Conservation (phyloP, 2,888 invertebrate species). For the Griposia aprilina region DNA sequence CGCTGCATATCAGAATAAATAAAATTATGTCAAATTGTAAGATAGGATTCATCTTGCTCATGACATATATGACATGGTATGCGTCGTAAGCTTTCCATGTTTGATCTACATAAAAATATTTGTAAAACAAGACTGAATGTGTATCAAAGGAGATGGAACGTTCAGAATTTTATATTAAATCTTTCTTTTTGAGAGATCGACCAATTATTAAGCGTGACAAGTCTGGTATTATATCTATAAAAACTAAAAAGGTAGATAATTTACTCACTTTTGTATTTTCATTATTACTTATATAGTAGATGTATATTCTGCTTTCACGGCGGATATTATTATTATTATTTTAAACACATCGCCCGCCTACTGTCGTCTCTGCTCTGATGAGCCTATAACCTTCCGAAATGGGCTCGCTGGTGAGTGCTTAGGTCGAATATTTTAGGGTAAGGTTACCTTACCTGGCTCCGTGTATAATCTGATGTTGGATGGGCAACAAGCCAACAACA, state of each 20-base stretch:
- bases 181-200: too few species aligned
- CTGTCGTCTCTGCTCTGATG: neutral
- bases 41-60: constrained; percentile 2
- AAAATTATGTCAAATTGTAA: constrained; percentile 11
- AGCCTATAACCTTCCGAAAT: constrained; percentile 37
- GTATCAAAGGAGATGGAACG: neutral
- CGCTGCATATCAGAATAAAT: neutral
- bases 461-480: neutral
- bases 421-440: constrained; percentile 35
- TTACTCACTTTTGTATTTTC: neutral
- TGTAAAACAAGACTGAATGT: neutral
- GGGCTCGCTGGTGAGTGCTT: constrained; percentile 28
- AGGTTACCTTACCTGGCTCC: constrained; percentile 11
- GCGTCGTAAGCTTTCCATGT: neutral
- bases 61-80: neutral
- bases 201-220: neutral
- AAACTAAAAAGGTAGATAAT: neutral
- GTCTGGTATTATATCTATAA: neutral
- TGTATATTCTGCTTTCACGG: too few species aligned
- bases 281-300: neutral
- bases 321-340: too few species aligned
- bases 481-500: constrained; percentile 21
- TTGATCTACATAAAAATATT: neutral
- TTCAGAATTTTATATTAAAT: neutral
- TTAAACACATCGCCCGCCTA: neutral